Conservation (phyloP, 2,888 invertebrate species). For the Steinernema scapterisci region DNA sequence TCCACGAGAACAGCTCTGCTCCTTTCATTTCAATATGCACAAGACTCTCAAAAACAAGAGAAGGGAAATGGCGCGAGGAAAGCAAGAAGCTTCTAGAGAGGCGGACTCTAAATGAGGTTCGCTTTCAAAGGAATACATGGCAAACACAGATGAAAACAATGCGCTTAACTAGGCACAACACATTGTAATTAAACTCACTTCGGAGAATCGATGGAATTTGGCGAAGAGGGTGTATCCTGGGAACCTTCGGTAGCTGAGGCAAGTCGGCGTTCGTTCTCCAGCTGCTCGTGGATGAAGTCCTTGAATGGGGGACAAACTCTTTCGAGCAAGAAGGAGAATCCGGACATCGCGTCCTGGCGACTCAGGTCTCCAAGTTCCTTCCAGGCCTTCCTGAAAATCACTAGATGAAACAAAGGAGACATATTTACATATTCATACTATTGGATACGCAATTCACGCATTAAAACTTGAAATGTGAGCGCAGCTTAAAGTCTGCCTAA, state of each 20-base stretch:
- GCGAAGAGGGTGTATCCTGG: not conserved
- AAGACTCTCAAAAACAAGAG: not conserved
- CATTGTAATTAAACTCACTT: not conserved
- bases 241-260: not conserved
- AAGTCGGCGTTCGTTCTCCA: not conserved
- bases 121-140: too few relatives aligned
- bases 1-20: not conserved
- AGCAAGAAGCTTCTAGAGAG: not conserved
- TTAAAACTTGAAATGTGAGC: too few relatives aligned
- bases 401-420: not conserved
- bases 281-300: not conserved
- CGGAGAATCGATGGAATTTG: not conserved
- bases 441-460: too few relatives aligned
- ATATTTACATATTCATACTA: too few relatives aligned
- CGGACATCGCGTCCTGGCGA: slow-evolving; percentile 85
- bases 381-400: slow-evolving; percentile 79
- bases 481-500: too few relatives aligned
- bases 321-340: slow-evolving; percentile 86
- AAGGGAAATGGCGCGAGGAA: not conserved
- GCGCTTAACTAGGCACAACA: not conserved
- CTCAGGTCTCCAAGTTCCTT: slow-evolving; percentile 84
- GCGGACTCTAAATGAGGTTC: too few relatives aligned
- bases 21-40: not conserved
- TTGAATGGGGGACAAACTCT: slow-evolving; percentile 48
- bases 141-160: not conserved